These are phyloP conservation scores for Centroberyx gerrardi DNA, from an alignment of 2,797 vertebrate genomes.

Conservation along the genomic window DNA sequence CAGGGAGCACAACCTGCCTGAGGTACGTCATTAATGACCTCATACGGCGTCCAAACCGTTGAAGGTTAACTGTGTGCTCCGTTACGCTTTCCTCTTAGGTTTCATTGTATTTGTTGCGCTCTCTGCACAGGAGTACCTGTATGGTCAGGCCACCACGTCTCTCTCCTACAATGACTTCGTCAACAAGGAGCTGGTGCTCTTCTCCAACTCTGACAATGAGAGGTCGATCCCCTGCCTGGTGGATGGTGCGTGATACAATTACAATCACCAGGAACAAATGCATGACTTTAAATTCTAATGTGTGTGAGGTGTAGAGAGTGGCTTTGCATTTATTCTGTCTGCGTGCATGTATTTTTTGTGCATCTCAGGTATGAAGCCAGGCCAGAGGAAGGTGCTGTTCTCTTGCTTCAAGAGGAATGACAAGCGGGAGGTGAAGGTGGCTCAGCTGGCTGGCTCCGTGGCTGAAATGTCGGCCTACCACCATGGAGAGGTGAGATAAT, in stretches of 20 bases:
- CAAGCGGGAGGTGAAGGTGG: slow-evolving; percentile 98
- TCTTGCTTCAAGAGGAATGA: slow-evolving; percentile 97
- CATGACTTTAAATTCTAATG: too few species aligned
- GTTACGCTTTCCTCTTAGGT: not conserved
- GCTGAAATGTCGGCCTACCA: slow-evolving; percentile 99
- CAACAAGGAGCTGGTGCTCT: slow-evolving; percentile 97
- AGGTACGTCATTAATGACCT: slow-evolving; percentile 82
- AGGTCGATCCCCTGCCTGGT: slow-evolving; percentile 96
- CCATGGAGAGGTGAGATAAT: slow-evolving; percentile 93
- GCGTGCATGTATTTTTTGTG: not conserved
- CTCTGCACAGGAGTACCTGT: slow-evolving; percentile 91
- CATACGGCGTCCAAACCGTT: not conserved
- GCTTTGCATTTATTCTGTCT: not conserved
- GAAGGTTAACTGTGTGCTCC: not conserved
- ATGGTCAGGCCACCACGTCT: slow-evolving; percentile 89
- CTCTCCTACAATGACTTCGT: slow-evolving; percentile 97
- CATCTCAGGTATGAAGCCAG: slow-evolving; percentile 94
- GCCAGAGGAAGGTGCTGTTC: slow-evolving; percentile 97
- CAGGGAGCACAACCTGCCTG: slow-evolving; percentile 94
- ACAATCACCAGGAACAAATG: not conserved
- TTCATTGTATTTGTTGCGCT: not conserved
- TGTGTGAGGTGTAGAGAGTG: not conserved
- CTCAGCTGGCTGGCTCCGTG: slow-evolving; percentile 98
- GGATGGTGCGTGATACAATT: slow-evolving; percentile 88
- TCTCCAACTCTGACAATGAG: slow-evolving; percentile 99